Evolutionary conservation across 2,113 vertebrate species (phyloP), one percentile per base, ranked within the genome.

Genomic region (Cettia cetti): DNA sequence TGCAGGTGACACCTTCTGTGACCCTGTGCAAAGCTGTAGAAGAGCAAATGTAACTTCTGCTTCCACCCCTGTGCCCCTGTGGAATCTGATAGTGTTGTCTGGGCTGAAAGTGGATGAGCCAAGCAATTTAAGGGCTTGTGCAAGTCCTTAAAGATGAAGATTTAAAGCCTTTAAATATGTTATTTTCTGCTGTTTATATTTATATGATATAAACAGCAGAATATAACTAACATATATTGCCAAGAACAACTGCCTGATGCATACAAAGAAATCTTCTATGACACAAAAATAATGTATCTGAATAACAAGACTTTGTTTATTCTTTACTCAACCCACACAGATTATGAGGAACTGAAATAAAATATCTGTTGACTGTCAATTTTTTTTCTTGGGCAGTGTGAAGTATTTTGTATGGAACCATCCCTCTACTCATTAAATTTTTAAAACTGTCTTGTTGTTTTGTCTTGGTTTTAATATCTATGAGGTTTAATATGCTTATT

Each of bases 61-160:
- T 37, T 39, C 49, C 18, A 11, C 5, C 28, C 6, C 26, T n/a
- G 23, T 23, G 30, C 13, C 27, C 37, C 33, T 27, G 5, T 3
- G 4, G 9, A 10, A 30, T 42, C 54, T 45, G 31, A 0, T 5
- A 2, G 12, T 9, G 20, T 1, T 35, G 30, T 22, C 50, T 56
- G 37, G 20, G 23, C 27, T 35, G 30, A 16, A 54, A 28, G 18
- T 6, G 31, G 20, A 6, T 1, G 2, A 49, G 19, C n/a, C 13
- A 1, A 49, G 26, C 49, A 59, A 59, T 59, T 35, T 37, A 16
- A 18, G 31, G 31, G 37, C 11, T 22, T 68, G 4, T 21, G 13
- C 5, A 54, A 20, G 37, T 35, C 6, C 30, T 64, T 30, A 15
- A 76, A 77, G n/a, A 37, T 17, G 39, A 45, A 13, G 14, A 33